Conservation (phyloP, 2,888 invertebrate genomes). For the Parnassius orleans region DNA sequence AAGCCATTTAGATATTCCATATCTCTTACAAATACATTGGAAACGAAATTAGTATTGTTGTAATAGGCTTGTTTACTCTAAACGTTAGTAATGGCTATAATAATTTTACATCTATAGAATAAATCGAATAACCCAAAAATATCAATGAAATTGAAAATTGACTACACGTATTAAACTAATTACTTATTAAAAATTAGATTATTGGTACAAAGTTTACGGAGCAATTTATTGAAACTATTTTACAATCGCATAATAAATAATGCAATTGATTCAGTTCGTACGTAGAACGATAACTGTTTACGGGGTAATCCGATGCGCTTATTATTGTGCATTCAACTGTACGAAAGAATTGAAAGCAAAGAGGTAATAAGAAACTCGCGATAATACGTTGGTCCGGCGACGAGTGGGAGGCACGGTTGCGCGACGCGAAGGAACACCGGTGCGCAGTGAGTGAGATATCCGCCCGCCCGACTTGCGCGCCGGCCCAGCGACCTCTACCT, state of each 20-base stretch:
- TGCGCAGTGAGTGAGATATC: slow-evolving; percentile 79
- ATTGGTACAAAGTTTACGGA: too few species aligned
- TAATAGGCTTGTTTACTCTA: too few species aligned
- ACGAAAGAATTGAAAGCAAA: slow-evolving; percentile 61
- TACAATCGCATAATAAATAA: slow-evolving; percentile 36
- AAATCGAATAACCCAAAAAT: too few species aligned
- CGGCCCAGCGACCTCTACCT: slow-evolving; percentile 75
- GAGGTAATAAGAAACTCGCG: slow-evolving; percentile 74
- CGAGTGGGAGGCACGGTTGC: slow-evolving; percentile 74
- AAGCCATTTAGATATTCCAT: too few species aligned
- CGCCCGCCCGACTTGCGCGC: slow-evolving; percentile 77
- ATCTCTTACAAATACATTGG: too few species aligned
- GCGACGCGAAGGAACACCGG: slow-evolving; percentile 61
- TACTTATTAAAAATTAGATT: too few species aligned
- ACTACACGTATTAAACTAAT: too few species aligned
- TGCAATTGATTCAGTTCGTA: slow-evolving; percentile 40
- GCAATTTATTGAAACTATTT: background rate
- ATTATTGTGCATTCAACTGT: slow-evolving; percentile 46
- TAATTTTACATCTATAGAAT: too few species aligned
- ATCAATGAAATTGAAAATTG: too few species aligned
- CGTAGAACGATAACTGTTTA: slow-evolving; percentile 29
- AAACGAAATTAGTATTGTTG: too few species aligned
- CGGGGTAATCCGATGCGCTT: slow-evolving; percentile 67
- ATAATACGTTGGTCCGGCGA: slow-evolving; percentile 62
- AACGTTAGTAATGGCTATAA: too few species aligned